These are phyloP conservation scores for Anableps anableps DNA, from an alignment of 2,797 vertebrate genomes.

Conservation along the genomic window DNA sequence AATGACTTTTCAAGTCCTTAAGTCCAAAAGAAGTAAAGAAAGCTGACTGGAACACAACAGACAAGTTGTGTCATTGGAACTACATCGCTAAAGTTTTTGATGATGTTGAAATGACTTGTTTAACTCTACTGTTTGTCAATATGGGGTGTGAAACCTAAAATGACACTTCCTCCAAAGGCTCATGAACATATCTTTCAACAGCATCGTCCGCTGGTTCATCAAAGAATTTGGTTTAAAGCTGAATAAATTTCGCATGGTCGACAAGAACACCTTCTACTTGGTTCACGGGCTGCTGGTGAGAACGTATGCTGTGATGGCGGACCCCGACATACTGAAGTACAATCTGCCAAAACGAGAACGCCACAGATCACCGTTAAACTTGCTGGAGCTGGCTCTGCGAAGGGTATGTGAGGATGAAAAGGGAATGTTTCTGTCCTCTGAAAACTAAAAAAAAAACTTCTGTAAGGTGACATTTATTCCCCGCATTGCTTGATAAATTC, in stretches of 20 bases:
- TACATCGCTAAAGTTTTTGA: neutral
- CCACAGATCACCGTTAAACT: slow-evolving; percentile 51
- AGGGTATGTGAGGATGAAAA: slow-evolving; percentile 49
- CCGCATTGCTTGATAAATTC: neutral
- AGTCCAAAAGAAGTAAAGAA: neutral
- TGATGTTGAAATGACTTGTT: neutral
- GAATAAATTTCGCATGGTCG: neutral
- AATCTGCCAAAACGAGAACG: slow-evolving; percentile 48
- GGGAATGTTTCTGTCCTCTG: neutral
- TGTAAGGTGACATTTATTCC: neutral
- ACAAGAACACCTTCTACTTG: neutral
- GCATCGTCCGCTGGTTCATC: neutral
- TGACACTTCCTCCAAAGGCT: neutral
- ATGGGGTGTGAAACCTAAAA: neutral
- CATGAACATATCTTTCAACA: neutral
- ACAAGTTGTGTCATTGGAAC: neutral
- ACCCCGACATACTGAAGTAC: slow-evolving; percentile 77
- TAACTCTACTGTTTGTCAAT: neutral
- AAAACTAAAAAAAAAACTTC: neutral
- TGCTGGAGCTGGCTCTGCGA: slow-evolving; percentile 70
- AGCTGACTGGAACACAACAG: neutral
- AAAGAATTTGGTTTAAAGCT: neutral
- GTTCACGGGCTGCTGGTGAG: neutral
- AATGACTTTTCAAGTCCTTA: neutral
- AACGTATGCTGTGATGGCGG: slow-evolving; percentile 49